Conservation (phyloP, 1,140 invertebrate species). For the Rhopalosiphum padi region DNA sequence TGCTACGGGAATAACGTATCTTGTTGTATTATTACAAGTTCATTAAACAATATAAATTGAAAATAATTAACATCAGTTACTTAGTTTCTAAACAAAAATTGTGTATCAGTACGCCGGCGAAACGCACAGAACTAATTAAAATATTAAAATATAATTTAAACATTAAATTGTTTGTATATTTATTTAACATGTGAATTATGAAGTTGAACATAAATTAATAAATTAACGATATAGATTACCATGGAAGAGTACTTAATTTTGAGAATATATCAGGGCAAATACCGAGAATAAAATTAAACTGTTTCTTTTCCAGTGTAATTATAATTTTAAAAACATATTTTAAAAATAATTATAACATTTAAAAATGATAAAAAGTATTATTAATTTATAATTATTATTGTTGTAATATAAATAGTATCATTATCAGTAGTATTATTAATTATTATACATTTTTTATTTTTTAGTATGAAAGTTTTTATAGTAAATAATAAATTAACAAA, state of each 20-base stretch:
- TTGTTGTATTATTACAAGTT: slow-evolving; percentile 37
- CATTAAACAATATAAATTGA: neutral
- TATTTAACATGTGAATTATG: neutral
- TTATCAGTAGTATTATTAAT: neutral
- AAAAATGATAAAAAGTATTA: neutral
- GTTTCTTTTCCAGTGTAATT: neutral
- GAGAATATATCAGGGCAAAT: neutral
- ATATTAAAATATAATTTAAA: neutral
- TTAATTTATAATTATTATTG: neutral
- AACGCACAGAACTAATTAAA: neutral
- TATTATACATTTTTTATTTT: neutral
- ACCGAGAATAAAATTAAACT: neutral
- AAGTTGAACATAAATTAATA: no score
- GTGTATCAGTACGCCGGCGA: neutral
- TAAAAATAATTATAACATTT: neutral
- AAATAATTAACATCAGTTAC: slow-evolving; percentile 2
- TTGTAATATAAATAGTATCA: neutral
- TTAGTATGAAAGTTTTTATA: neutral
- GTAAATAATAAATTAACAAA: neutral
- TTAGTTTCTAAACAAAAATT: neutral
- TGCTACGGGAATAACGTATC: slow-evolving; percentile 26
- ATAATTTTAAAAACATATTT: neutral
- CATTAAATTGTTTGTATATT: neutral
- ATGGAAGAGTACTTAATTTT: no score
- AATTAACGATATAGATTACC: no score